Evolutionary conservation across 2,888 invertebrate species (phyloP), one percentile per base, ranked within the genome.

Genomic region (Steinernema scapterisci): DNA sequence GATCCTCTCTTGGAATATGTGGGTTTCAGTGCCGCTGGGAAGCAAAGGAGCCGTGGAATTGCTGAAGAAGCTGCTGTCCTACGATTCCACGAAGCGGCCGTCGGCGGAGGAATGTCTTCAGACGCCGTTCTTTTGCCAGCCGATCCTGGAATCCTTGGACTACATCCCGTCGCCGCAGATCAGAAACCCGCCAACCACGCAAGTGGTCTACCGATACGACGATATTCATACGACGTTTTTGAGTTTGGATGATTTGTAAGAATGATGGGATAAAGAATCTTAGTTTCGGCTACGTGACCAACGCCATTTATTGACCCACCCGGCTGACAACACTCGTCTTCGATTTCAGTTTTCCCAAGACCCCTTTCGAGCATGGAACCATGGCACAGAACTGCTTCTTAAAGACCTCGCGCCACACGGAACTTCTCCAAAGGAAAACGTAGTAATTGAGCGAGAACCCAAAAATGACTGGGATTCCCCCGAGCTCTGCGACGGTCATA

Each of bases 211-310:
- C 25, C 7, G 21, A 54, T 54, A 23, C 21, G 54, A 25, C 23
- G 54, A 54, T 25, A 54, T 54, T 25, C 54, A 54, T 19, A 54
- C 54, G 5, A 21, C 54, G 25, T 54, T 54, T 21, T 54, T 54
- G 23, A 54, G 54, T 54, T 54, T 54, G 54, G 54, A 54, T 54
- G 54, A 54, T 25, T 21, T 54, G 54, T 54, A 23, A 54, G 38
- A 38, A 38, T 38, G 9, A 38, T n/a, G n/a, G n/a, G n/a, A n/a
- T n/a, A n/a, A n/a, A n/a, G n/a, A n/a, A n/a, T n/a, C n/a, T n/a
- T n/a, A n/a, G n/a, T n/a, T n/a, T n/a, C n/a, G n/a, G n/a, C n/a
- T n/a, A n/a, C n/a, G n/a, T n/a, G n/a, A n/a, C n/a, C n/a, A n/a
- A n/a, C n/a, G n/a, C n/a, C n/a, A n/a, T n/a, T n/a, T n/a, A n/a